Base-by-base conservation (phyloP, 2,888 invertebrate genomes). In the Phortica magna region DNA sequence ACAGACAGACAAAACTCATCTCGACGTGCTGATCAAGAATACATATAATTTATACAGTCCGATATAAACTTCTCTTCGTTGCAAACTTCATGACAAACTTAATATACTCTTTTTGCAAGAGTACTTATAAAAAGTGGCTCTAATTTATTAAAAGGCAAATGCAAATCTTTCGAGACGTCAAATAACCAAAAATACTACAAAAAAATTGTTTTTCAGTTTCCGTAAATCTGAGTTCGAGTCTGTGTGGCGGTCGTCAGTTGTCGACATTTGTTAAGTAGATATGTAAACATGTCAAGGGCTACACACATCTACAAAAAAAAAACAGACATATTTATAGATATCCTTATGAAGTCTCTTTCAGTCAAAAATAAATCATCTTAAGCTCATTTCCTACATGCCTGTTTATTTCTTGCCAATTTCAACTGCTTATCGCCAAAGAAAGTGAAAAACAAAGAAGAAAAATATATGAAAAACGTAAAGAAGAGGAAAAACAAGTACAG, bases 191-290 rank as follows among this genome's bases (percentile, higher is more conserved):
- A 59, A 14, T 59, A 59, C 5, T 17, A 17, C 59, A 14, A 17
- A 53, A 53, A 53, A 71, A 53, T 22, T 73, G 64, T 65, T 48
- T 74, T 74, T 74, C 74, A 64, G 48, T 64, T 48, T 48, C 48
- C 14, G 10, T 48, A 3, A 48, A 2, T 48, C 48, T 48, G 10
- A 31, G 31, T 31, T 4, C 5, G 31, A 31, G 31, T 31, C 5
- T 31, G 31, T 31, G 31, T 4, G 31, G 0, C 31, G 31, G 31
- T 31, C 31, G 31, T 31, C 31, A 12, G 55, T 17, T 55, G 55
- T 55, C 55, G 7, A n/a, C n/a, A 55, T 55, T 55, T 55, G 55
- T 31, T 31, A 31, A 31, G 31, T 31, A 31, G 2, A 4, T 31
- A 31, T 31, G 31, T 31, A 31, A 31, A 4, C 31, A 4, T 31